Percentiles rank a stretch among this genome's conserved stretches.
Conservation (phyloP, 2,888 invertebrate genomes). For the Himalopsyche kuldschensis region DNA sequence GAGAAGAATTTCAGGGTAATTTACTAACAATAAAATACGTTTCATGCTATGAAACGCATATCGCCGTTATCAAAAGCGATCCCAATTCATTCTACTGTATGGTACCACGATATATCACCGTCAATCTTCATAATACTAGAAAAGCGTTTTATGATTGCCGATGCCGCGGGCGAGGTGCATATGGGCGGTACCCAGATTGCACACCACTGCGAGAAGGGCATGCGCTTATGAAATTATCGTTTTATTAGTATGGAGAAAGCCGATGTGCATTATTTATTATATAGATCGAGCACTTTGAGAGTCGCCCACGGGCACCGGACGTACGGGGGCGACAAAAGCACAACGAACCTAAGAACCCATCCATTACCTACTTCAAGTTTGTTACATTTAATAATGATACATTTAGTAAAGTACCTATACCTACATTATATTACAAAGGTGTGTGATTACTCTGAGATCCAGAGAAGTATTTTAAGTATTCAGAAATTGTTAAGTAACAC, state of each 20-base stretch:
- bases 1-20: too few species aligned
- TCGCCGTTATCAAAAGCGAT: not conserved
- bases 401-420: not conserved
- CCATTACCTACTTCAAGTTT: not conserved
- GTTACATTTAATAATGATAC: not conserved
- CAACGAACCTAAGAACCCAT: not conserved
- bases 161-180: not conserved
- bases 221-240: not conserved
- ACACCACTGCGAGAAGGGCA: not conserved
- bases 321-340: not conserved
- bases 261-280: not conserved
- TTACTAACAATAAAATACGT: not conserved
- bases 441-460: not conserved
- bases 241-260: constrained; percentile 1
- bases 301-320: not conserved
- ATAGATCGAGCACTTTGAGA: not conserved
- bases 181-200: not conserved
- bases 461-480: not conserved
- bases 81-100: not conserved
- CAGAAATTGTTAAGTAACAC: too few species aligned
- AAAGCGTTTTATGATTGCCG: not conserved
- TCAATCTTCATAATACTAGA: not conserved
- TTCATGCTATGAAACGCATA: not conserved
- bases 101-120: not conserved
- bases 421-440: not conserved